Evolutionary conservation across 2,113 vertebrate genomes (phyloP), one percentile per base, ranked within the genome.

Genomic region (Plecturocebus donacophilus): DNA sequence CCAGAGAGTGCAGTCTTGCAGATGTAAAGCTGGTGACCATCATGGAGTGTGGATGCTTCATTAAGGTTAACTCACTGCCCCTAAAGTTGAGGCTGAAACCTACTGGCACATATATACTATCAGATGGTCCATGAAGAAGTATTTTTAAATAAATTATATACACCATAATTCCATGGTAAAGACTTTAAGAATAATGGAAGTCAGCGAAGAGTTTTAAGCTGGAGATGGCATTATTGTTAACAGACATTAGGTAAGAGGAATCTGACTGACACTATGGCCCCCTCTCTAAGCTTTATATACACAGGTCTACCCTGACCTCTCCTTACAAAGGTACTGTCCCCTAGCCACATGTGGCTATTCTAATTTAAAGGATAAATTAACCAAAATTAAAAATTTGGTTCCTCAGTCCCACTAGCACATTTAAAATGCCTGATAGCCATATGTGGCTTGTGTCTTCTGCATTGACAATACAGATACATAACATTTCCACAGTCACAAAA

Each of bases 111-210:
- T 56, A 54, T 56, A 58, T 40, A 81, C 20, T 68, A 76, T 89
- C 70, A 84, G 30, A 84, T 45, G 30, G 70, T 27, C 61, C 68
- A 45, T 32, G 93, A 11, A 68, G 23, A 90, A 56, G 87, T 58
- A 85, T 30, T 64, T 64, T 64, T 64, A 95, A 90, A 87, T 61
- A 89, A 94, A 77, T 56, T 89, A 68, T 6, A 79, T 80, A 77
- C 6, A 77, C 85, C 32, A 47, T 61, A 94, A 94, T 40, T 82
- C 25, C 61, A 23, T 30, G 32, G 21, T 87, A 87, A 80, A 71
- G 61, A 70, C 58, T 80, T 58, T 32, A 58, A 71, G 64, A 49
- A 58, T 40, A 56, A 81, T 35, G 61, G 76, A 76, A 71, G 68
- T 70, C 17, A 20, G 68, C 19, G 35, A 75, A 82, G 32, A 82